phyloP scores from a whole-genome alignment of 1,140 invertebrate species.

The Berghia stephanieae region DNA sequence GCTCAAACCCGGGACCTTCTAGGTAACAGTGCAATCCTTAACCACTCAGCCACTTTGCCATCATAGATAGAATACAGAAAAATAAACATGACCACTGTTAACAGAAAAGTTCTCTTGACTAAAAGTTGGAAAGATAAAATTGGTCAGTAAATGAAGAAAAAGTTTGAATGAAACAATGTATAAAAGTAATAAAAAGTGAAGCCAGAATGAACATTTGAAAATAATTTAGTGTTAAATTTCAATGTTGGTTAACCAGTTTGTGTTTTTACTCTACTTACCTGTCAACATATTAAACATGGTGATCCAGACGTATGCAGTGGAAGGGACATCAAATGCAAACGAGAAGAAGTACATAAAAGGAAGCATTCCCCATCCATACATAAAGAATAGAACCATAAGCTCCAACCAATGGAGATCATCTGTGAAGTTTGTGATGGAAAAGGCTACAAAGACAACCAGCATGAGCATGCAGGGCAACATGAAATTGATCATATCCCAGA shows the following conservation, averaged over 20 bases:
- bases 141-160: background rate
- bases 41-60: too few species aligned
- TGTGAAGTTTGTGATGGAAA: constrained; percentile 55
- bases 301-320: constrained; percentile 60
- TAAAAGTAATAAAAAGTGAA: too few species aligned
- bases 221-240: too few species aligned
- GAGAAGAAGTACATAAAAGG: constrained; percentile 62
- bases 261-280: too few species aligned
- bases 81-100: too few species aligned
- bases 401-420: constrained; percentile 66
- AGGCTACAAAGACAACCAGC: constrained; percentile 54
- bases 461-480: constrained; percentile 53
- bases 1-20: too few species aligned
- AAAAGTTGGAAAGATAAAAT: too few species aligned
- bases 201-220: too few species aligned
- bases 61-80: too few species aligned
- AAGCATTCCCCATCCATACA: constrained; percentile 60
- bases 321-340: constrained; percentile 58
- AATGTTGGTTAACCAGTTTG: too few species aligned
- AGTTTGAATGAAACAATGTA: background rate
- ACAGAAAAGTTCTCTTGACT: too few species aligned
- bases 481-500: constrained; percentile 75
- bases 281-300: constrained; percentile 59
- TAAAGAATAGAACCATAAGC: constrained; percentile 66
- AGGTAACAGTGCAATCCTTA: too few species aligned